Percentiles rank a stretch among this genome's conserved stretches.
Conservation (phyloP, 2,113 vertebrate genomes). For the Nycticebus coucang region DNA sequence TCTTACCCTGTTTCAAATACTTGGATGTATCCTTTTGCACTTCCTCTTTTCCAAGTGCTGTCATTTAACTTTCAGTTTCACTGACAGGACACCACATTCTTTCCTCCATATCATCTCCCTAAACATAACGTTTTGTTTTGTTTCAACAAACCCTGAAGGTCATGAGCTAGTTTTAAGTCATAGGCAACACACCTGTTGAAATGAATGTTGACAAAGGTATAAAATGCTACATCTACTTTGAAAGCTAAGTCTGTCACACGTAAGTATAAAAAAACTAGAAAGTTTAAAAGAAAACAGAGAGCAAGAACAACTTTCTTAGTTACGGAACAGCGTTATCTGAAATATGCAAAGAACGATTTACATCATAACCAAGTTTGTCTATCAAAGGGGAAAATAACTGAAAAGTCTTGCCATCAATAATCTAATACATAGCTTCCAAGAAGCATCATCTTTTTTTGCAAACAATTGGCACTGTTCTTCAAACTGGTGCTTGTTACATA, state of each 20-base stretch:
- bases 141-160: constrained; percentile 25
- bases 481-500: not conserved
- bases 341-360: constrained; percentile 1
- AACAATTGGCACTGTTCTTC: not conserved
- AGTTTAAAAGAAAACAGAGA: not conserved
- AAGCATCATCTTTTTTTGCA: not conserved
- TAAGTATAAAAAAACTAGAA: not conserved
- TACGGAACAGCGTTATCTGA: not conserved
- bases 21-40: not conserved
- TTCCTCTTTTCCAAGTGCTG: constrained; percentile 2
- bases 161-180: constrained; percentile 27
- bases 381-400: not conserved
- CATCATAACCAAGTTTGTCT: constrained; percentile 10
- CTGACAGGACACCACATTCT: not conserved
- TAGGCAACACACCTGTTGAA: not conserved
- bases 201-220: not conserved
- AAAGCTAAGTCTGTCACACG: not conserved
- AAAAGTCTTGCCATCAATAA: not conserved
- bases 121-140: not conserved
- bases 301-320: not conserved
- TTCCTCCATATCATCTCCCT: not conserved
- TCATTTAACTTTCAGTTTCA: constrained; percentile 38
- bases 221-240: not conserved
- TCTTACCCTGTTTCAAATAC: not conserved
- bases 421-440: not conserved